phyloP scores from a whole-genome alignment of 2,888 invertebrate genomes.

The Brachyopa scutellaris region DNA sequence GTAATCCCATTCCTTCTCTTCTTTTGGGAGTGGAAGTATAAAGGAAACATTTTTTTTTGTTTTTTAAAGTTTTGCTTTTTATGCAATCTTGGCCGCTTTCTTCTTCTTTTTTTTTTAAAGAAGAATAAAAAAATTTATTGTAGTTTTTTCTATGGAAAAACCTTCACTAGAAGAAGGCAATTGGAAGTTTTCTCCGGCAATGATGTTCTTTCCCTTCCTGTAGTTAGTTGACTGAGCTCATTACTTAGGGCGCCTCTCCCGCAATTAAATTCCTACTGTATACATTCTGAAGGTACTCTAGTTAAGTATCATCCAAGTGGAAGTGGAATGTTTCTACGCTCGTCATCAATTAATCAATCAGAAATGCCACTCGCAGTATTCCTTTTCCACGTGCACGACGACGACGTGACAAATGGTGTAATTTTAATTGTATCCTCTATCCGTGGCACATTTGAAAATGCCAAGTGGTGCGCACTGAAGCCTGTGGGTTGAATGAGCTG shows the following conservation, averaged over 20 bases:
- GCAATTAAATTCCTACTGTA: conserved; percentile 35
- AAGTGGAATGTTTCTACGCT: conserved; percentile 31
- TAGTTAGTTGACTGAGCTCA: conserved; percentile 30
- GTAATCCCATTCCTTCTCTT: too few relatives aligned
- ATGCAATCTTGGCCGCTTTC: too few relatives aligned
- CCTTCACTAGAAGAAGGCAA: too few relatives aligned
- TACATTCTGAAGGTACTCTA: conserved; percentile 20
- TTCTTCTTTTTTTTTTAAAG: too few relatives aligned
- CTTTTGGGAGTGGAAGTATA: too few relatives aligned
- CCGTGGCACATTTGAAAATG: conserved; percentile 40
- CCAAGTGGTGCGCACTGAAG: conserved; percentile 37
- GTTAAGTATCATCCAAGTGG: conserved; percentile 30
- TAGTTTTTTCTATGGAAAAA: too few relatives aligned
- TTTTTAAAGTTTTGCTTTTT: too few relatives aligned
- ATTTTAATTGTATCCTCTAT: conserved; percentile 49
- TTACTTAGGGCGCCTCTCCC: conserved; percentile 33
- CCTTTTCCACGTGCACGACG: conserved; percentile 13
- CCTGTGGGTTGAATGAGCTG: conserved; percentile 30
- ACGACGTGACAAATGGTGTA: conserved; percentile 61
- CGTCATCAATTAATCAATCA: conserved; percentile 71
- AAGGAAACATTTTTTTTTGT: too few relatives aligned
- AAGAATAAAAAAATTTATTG: too few relatives aligned
- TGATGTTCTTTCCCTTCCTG: background rate
- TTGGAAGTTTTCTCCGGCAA: background rate
- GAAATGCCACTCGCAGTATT: conserved; percentile 36